Evolutionary conservation across 2,797 vertebrate genomes (phyloP).

Genomic region (Podarcis siculus): DNA sequence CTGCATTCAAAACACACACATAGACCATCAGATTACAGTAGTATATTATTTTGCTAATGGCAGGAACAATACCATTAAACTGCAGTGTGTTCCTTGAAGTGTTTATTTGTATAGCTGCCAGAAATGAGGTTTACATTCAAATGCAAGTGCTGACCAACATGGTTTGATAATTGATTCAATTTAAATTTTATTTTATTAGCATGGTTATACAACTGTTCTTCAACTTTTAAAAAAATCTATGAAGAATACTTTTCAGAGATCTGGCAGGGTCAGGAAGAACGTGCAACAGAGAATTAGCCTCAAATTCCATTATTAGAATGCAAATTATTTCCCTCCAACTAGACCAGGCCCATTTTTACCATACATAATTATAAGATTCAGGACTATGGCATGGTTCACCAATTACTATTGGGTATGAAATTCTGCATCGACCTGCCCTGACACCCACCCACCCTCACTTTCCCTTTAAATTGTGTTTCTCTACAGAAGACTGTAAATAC

Average conservation of each 20-base stretch:
- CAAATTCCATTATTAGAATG: background rate
- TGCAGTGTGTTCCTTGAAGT: background rate
- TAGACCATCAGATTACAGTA: background rate
- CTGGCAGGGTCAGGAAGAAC: background rate
- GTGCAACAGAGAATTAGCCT: background rate
- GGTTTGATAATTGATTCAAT: background rate
- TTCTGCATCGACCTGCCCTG: too few relatives aligned
- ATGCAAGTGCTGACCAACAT: background rate
- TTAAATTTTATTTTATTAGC: background rate
- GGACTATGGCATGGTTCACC: background rate
- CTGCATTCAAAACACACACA: background rate
- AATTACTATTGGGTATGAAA: too few relatives aligned
- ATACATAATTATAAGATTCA: background rate
- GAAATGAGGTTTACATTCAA: background rate
- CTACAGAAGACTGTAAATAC: background rate
- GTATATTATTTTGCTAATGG: background rate
- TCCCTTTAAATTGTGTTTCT: too few relatives aligned
- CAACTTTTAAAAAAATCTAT: background rate
- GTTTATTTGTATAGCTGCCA: background rate
- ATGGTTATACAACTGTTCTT: background rate
- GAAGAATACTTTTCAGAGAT: background rate
- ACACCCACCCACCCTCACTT: too few relatives aligned
- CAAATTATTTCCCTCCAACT: background rate
- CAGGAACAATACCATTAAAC: background rate
- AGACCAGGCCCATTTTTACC: background rate